Evolutionary conservation across 1,140 invertebrate genomes (phyloP).

Genomic region (Drosophila repletoides): DNA sequence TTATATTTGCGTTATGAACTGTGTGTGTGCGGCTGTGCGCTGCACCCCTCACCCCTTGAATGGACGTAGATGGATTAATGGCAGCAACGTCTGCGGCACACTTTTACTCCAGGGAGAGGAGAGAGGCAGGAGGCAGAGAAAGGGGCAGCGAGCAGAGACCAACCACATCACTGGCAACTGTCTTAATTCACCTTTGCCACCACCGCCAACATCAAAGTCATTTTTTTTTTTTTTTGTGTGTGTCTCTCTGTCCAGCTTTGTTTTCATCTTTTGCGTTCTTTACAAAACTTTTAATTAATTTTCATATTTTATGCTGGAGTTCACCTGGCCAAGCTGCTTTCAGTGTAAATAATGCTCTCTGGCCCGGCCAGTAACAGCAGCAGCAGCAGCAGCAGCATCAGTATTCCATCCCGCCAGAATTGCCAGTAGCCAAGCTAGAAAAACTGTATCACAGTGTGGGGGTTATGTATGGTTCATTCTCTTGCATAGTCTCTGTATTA

Average conservation of each 20-base stretch:
- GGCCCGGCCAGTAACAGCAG: background rate
- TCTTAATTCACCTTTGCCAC: conserved; percentile 26
- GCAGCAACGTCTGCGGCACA: conserved; percentile 65
- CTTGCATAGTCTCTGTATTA: background rate
- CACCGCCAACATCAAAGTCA: conserved; percentile 34
- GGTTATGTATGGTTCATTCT: background rate
- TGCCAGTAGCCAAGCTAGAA: too few relatives aligned
- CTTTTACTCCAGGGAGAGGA: conserved; percentile 51
- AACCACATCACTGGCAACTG: conserved; percentile 7
- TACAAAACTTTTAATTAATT: conserved; percentile 75
- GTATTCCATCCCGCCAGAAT: too few relatives aligned
- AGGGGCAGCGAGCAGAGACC: too few relatives aligned
- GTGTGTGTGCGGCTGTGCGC: conserved; percentile 12
- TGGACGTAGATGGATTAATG: conserved; percentile 67
- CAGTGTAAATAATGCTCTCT: background rate
- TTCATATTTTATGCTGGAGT: conserved; percentile 71
- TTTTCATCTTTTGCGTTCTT: conserved; percentile 26
- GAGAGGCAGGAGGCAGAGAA: too few relatives aligned
- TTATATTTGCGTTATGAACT: conserved; percentile 80
- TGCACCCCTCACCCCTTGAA: background rate
- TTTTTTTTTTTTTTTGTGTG: conserved; percentile 37
- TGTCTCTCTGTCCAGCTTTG: conserved; percentile 33
- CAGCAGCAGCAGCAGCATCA: too few relatives aligned
- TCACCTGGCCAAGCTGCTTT: conserved; percentile 26
- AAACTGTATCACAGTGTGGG: too few relatives aligned